Percentiles rank a stretch among this genome's conserved stretches.
phyloP scores from a whole-genome alignment of 1,140 invertebrate genomes.

The Euwallacea similis region DNA sequence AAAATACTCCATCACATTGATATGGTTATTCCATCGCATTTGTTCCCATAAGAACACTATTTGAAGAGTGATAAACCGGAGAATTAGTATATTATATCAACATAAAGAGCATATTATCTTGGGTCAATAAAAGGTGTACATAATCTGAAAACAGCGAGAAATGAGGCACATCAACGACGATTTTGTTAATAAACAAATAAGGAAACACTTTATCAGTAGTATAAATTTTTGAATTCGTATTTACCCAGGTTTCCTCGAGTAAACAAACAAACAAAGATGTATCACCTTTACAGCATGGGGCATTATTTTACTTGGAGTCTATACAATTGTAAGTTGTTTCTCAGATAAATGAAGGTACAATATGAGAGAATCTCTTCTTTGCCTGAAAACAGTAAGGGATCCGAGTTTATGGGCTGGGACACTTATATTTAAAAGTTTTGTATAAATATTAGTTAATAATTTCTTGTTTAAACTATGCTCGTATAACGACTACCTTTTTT shows the following conservation, averaged over 20 bases:
- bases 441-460: too few relatives aligned
- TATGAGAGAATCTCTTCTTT: too few relatives aligned
- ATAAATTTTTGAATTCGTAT: slow-evolving; percentile 35
- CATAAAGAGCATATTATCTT: slow-evolving; percentile 39
- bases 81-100: slow-evolving; percentile 39
- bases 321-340: slow-evolving; percentile 30
- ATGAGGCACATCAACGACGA: slow-evolving; percentile 32
- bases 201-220: slow-evolving; percentile 38
- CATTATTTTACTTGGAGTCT: slow-evolving; percentile 26
- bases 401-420: too few relatives aligned
- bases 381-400: too few relatives aligned
- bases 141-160: slow-evolving; percentile 33
- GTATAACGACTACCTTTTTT: too few relatives aligned
- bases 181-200: slow-evolving; percentile 36
- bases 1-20: too few relatives aligned
- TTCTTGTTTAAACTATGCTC: too few relatives aligned
- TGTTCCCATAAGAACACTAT: slow-evolving; percentile 33
- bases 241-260: slow-evolving; percentile 37
- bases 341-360: not conserved
- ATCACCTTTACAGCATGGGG: slow-evolving; percentile 29
- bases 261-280: slow-evolving; percentile 34
- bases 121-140: slow-evolving; percentile 38
- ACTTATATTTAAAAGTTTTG: too few relatives aligned
- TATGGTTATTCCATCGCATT: not conserved
- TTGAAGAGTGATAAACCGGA: slow-evolving; percentile 34